Base-by-base conservation (phyloP, 2,797 vertebrate species). In the Halcyon smyrnensis region DNA sequence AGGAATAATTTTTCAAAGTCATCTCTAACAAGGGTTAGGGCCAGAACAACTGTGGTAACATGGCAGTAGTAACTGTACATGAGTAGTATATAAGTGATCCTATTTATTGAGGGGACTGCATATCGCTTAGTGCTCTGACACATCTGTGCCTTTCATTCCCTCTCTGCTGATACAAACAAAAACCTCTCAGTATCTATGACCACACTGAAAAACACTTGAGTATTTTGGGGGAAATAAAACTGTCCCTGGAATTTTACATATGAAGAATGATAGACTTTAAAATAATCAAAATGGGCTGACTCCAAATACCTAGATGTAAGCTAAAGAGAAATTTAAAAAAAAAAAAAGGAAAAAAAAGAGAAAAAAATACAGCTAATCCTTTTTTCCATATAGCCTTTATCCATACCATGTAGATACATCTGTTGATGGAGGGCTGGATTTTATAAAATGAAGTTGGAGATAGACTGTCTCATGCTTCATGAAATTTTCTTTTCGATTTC, bases 1-100 rank as follows among this genome's bases (percentile, higher is more conserved):
- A 70, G 15, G 41, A 84, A 39, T 39, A 37, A 45, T 77, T 51
- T 64, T 19, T 37, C n/a, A 15, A 28, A 79, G 41, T 34, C 12
- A 15, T 16, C 12, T 59, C 41, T 80, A 27, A 39, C 65, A 37
- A 68, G 4, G 8, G 12, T 54, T 0, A 0, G 13, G 27, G 4
- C 23, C 21, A n/a, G 43, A 10, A 56, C 36, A 56, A 6, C 4
- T 28, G 46, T 2, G 3, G 11, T 64, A 51, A 12, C 18, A 12
- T 1, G 2, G 56, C 25, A 53, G 18, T 8, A 28, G 14, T 30
- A 74, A 43, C 1, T 46, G 20, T 46, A 37, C 62, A 73, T 41
- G 17, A 0, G 37, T 12, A 8, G 10, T 34, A 30, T 77, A 3
- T 34, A 73, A 37, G 13, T 60, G 20, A 69, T 24, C n/a, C 5